A percentile compares a stretch with the other conserved stretches of the same genome.
Evolutionary conservation across 2,888 invertebrate species (phyloP).

Genomic region (Furcula furcula): DNA sequence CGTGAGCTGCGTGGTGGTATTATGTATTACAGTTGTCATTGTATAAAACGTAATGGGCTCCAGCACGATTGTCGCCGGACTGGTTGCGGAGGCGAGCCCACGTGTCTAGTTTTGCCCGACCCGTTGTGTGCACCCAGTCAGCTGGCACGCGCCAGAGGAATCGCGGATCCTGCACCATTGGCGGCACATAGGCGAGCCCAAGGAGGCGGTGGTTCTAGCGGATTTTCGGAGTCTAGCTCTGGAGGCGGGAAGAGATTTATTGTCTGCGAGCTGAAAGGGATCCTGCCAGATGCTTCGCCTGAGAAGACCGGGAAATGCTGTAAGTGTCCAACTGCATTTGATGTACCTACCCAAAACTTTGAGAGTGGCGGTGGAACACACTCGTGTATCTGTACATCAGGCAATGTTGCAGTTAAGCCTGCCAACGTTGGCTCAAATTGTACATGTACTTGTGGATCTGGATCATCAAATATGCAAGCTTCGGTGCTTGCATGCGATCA

Average conservation of each 20-base stretch:
- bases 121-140: constrained; percentile 79
- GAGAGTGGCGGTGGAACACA: constrained; percentile 9
- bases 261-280: constrained; percentile 70
- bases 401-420: constrained; percentile 7
- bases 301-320: constrained; percentile 58
- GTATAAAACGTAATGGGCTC: constrained; percentile 82
- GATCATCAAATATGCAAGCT: constrained; percentile 24
- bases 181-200: constrained; percentile 51
- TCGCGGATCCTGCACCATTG: constrained; percentile 61
- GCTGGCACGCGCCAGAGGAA: constrained; percentile 68
- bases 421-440: constrained; percentile 19
- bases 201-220: constrained; percentile 36
- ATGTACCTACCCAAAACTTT: constrained; percentile 18
- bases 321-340: constrained; percentile 51
- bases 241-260: constrained; percentile 65
- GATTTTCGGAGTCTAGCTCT: constrained; percentile 31
- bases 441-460: constrained; percentile 28
- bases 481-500: constrained; percentile 51
- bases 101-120: constrained; percentile 78
- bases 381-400: constrained; percentile 24
- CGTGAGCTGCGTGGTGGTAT: constrained; percentile 79
- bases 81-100: constrained; percentile 76
- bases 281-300: constrained; percentile 45
- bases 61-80: constrained; percentile 82
- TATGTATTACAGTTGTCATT: constrained; percentile 81